These are phyloP conservation scores for Adelges cooleyi DNA, from an alignment of 1,140 invertebrate genomes.

Conservation along the genomic window DNA sequence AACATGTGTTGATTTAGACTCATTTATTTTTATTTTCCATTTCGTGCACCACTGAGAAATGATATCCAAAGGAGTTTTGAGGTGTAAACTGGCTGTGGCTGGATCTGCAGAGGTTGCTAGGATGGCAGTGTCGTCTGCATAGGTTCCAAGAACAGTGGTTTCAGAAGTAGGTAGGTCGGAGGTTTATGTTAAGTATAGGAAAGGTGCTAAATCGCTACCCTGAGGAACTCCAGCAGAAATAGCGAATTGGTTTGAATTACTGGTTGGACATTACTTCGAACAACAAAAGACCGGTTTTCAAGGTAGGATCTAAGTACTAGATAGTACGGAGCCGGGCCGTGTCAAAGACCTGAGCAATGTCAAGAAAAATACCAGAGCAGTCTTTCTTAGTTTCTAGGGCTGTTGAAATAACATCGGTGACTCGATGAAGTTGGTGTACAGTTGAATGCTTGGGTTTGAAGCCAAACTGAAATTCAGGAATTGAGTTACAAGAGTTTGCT, in stretches of 20 bases:
- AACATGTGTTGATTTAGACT: not conserved
- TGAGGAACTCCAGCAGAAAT: constrained; percentile 34
- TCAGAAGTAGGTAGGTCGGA: constrained; percentile 34
- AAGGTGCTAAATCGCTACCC: constrained; percentile 34
- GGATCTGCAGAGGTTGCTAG: not conserved
- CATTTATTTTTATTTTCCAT: not conserved
- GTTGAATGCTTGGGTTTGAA: constrained; percentile 36
- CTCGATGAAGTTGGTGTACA: constrained; percentile 33
- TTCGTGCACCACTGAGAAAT: not conserved
- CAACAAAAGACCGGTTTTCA: not conserved
- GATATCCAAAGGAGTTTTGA: not conserved
- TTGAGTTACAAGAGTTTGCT: constrained; percentile 15
- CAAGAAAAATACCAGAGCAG: constrained; percentile 32
- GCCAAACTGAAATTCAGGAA: constrained; percentile 37
- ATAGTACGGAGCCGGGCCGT: constrained; percentile 34
- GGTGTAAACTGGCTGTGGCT: not conserved
- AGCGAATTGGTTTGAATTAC: not conserved
- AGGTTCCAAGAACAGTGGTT: constrained; percentile 32
- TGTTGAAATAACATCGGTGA: constrained; percentile 19
- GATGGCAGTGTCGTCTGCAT: constrained; percentile 35
- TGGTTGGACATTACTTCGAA: not conserved
- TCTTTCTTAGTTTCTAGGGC: constrained; percentile 29
- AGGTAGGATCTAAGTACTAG: not conserved
- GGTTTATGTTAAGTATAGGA: constrained; percentile 34
- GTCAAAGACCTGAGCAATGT: constrained; percentile 33